Evolutionary conservation across 2,113 vertebrate genomes (phyloP), one percentile per base, ranked within the genome.

Genomic region (Pterocles orientalis): DNA sequence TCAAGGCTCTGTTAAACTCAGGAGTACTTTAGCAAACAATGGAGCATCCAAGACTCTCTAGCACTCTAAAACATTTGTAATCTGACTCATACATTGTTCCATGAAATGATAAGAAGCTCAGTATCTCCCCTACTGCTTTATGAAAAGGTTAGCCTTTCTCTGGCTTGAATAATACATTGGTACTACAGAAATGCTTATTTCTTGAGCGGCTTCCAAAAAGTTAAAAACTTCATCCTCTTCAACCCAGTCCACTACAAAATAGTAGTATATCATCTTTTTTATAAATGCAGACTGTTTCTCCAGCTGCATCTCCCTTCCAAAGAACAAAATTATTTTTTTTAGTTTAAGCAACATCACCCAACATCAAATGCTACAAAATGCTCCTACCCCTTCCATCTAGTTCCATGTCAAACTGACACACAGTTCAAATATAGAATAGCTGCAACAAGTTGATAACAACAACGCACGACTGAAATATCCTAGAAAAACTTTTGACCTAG

Each of bases 1-100:
- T 81, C 68, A 58, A 4, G 19, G 66, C 33, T 61, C 64, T 28
- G n/a, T 36, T 88, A 57, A 72, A 18, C 66, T 72, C 56, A 7
- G 0, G 19, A 81, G 64, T 39, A 50, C 82, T 93, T 91, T 15
- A 82, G 86, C 82, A 88, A 82, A 56, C 71, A 77, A 23, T 70
- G 65, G 14, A 7, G 47, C 29, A 90, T 26, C 45, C 90, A 88
- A 90, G 48, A 64, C 8, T 48, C 33, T 36, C 26, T 18, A 91
- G 48, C 31, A 68, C 48, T 71, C 82, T 24, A 24, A 93, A 90
- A 76, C 39, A 86, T 68, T 84, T 78, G 56, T 65, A 82, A 93
- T 72, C 51, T 57, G 51, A 48, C 65, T 84, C 53, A 12, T 48
- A 68, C 33, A 41, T 53, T 86, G 82, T 88, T 90, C 60, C 34